Evolutionary conservation across 2,888 invertebrate species (phyloP).

Genomic region (Drosophila rubida): DNA sequence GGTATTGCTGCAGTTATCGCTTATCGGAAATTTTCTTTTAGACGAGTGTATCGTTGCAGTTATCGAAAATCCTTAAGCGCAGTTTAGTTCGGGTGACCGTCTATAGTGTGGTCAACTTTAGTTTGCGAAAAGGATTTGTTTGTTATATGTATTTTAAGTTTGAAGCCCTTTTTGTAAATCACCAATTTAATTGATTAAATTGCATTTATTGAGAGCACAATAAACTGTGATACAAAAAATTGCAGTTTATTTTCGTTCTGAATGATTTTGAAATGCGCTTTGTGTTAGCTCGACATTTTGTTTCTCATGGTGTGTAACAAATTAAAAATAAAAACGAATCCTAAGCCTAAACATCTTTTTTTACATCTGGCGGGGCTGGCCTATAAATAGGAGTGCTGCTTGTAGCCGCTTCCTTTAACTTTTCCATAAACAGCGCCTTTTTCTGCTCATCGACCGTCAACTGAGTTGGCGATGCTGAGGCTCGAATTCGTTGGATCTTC

Average conservation of each 20-base stretch:
- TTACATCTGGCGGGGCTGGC: constrained; percentile 33
- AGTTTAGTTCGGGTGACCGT: not conserved
- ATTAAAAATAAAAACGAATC: not conserved
- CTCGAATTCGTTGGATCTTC: constrained; percentile 79
- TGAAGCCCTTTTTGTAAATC: too few species aligned
- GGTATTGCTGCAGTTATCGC: constrained; percentile 20
- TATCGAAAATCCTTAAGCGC: not conserved
- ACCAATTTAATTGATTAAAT: too few species aligned
- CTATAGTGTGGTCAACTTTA: too few species aligned
- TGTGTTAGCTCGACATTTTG: constrained; percentile 26
- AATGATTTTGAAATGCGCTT: too few species aligned
- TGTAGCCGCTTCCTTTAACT: constrained; percentile 74
- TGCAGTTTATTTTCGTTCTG: too few species aligned
- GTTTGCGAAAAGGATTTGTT: not conserved
- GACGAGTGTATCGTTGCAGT: not conserved
- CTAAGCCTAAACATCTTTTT: constrained; percentile 52
- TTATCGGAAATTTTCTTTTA: not conserved
- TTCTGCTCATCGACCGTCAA: constrained; percentile 72
- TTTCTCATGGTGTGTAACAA: constrained; percentile 39
- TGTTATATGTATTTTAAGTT: too few species aligned
- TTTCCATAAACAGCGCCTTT: constrained; percentile 80
- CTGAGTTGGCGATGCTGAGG: constrained; percentile 43
- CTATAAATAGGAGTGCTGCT: constrained; percentile 68
- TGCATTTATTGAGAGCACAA: too few species aligned
- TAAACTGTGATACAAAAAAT: too few species aligned